phyloP scores from a whole-genome alignment of 2,797 vertebrate species.

The Merluccius polli region DNA sequence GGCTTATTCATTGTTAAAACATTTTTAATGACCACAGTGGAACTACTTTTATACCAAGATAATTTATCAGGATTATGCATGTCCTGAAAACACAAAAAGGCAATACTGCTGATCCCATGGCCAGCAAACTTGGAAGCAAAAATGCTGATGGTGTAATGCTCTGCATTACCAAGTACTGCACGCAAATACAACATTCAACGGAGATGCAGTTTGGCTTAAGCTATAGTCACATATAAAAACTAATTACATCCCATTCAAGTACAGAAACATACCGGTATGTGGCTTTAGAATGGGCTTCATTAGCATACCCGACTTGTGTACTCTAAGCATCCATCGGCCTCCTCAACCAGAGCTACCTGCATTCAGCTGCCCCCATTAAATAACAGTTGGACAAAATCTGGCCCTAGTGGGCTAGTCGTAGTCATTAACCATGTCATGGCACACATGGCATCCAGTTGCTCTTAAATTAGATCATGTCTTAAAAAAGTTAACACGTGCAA shows the following conservation, averaged over 20 bases:
- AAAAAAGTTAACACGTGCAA: not conserved
- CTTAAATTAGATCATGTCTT: not conserved
- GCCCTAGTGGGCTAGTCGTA: not conserved
- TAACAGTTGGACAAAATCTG: not conserved
- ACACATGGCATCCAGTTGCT: not conserved
- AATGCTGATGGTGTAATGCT: not conserved
- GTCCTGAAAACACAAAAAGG: not conserved
- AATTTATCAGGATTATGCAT: not conserved
- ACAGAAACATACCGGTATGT: not conserved
- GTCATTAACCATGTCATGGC: not conserved
- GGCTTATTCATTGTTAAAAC: not conserved
- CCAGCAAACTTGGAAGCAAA: not conserved
- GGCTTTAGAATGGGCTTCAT: not conserved
- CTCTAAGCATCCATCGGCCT: not conserved
- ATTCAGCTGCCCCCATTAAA: not conserved
- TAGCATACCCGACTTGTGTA: not conserved
- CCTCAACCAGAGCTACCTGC: not conserved
- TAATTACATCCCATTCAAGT: not conserved
- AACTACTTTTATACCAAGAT: not conserved
- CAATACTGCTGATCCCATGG: constrained; percentile 2
- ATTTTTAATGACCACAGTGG: not conserved
- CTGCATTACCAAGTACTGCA: not conserved
- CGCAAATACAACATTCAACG: not conserved
- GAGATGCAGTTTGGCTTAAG: not conserved
- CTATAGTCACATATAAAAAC: not conserved